These are phyloP conservation scores for Papilio protenor DNA, from an alignment of 2,888 invertebrate genomes.

Conservation along the genomic window DNA sequence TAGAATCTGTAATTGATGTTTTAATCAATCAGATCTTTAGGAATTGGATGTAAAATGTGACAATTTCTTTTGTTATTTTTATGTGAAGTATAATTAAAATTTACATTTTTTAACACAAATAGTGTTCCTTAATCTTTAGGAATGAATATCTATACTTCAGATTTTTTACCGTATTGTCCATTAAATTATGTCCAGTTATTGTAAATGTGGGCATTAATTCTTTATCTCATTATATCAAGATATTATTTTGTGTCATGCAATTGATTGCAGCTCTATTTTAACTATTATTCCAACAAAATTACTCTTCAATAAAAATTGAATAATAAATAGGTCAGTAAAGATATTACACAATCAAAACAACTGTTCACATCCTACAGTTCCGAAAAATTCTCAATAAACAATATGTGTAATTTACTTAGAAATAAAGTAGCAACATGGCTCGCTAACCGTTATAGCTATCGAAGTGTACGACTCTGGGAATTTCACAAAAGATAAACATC, in stretches of 20 bases:
- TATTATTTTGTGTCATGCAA: background rate
- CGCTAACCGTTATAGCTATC: conserved; percentile 1
- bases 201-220: no score
- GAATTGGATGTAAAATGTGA: background rate
- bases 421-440: conserved; percentile 8
- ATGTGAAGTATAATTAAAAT: background rate
- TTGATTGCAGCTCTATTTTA: background rate
- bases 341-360: background rate
- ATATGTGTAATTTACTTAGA: conserved; percentile 19
- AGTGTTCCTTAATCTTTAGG: background rate
- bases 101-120: background rate
- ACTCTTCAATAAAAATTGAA: background rate
- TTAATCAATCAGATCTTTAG: background rate
- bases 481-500: conserved; percentile 26
- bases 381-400: background rate
- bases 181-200: background rate
- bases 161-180: background rate
- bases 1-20: background rate
- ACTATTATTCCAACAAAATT: background rate
- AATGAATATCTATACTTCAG: background rate
- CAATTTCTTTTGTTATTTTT: background rate
- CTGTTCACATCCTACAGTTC: background rate
- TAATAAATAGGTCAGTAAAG: conserved; percentile 11
- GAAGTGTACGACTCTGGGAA: conserved; percentile 14
- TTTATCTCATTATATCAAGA: background rate